Evolutionary conservation across 2,888 invertebrate species (phyloP), one percentile per base, ranked within the genome.

Genomic region (Lasioglossum malachurum): DNA sequence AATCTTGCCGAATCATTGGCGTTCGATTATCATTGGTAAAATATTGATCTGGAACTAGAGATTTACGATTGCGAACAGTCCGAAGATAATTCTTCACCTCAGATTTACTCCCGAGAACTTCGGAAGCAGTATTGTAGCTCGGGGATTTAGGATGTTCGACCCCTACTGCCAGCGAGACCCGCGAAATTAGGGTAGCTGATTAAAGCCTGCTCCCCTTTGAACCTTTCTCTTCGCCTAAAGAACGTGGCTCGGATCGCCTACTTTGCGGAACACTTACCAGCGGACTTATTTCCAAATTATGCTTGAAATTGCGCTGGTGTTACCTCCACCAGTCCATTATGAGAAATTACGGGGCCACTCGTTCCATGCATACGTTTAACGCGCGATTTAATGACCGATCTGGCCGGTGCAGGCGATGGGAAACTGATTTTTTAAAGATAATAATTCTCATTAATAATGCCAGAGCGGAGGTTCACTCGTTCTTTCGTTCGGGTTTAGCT

Each of bases 221-320:
- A 46, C 69, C 82, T 87, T 87, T 84, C 82, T 80, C 86, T 79
- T 31, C 53, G 23, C 19, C 23, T 27, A 27, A 78, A 78, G 71
- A 44, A 64, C 75, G 74, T 67, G 60, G 27, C 57, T 41, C 46
- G 57, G 41, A 60, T 74, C 79, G 75, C 84, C 79, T 82, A 88
- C 82, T 88, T 87, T 82, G 75, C 79, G 49, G 69, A 77, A 84
- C 79, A 75, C 84, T 88, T 84, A 84, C 84, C 86, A 19, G 49
- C 41, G 46, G 44, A 79, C 78, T 80, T 83, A 83, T 73, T 82
- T 84, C 53, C 64, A 46, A 83, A 87, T 77, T 85, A 87, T 82
- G 16, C 41, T 73, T 19, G 67, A 67, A 79, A 87, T 87, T 81
- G 79, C 78, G 57, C 64, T 35, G 38, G 67, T 67, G 77, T 75